A percentile compares a stretch with the other conserved stretches of the same genome.
phyloP scores from a whole-genome alignment of 2,888 invertebrate genomes.

The Tiliacea aurago region DNA sequence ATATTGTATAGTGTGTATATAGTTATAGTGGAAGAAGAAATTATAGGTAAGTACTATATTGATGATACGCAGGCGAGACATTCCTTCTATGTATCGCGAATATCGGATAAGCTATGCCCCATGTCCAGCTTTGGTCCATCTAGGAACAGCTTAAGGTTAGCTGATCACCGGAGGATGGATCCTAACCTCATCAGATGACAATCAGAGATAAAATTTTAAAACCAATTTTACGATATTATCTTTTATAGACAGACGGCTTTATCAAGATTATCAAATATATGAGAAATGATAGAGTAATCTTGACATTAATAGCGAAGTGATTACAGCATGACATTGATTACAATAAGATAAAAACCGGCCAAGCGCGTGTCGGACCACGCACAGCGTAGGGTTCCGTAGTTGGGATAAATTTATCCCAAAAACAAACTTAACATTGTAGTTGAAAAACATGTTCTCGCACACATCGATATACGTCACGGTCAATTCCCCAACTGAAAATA shows the following conservation, averaged over 20 bases:
- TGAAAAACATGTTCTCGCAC: too few relatives aligned
- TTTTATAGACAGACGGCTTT: conserved; percentile 2
- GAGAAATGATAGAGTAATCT: not conserved
- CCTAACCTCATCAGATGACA: not conserved
- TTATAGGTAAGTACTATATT: not conserved
- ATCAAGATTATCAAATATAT: not conserved
- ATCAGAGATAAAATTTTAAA: too few relatives aligned
- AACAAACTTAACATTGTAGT: too few relatives aligned
- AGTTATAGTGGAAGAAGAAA: not conserved
- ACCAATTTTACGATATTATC: not conserved
- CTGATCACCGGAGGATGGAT: not conserved
- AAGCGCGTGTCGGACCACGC: too few relatives aligned
- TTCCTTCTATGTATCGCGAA: not conserved
- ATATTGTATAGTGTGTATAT: too few relatives aligned
- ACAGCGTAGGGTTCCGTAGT: too few relatives aligned
- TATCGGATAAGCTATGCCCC: not conserved
- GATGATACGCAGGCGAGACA: not conserved
- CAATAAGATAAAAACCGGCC: conserved; percentile 3
- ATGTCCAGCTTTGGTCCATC: not conserved
- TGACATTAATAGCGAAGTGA: not conserved
- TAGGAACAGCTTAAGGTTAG: not conserved
- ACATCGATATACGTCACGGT: too few relatives aligned
- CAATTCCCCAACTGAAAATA: too few relatives aligned
- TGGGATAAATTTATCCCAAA: too few relatives aligned
- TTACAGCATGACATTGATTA: conserved; percentile 5